phyloP scores from a whole-genome alignment of 2,797 vertebrate genomes.

The Dipus sagitta region DNA sequence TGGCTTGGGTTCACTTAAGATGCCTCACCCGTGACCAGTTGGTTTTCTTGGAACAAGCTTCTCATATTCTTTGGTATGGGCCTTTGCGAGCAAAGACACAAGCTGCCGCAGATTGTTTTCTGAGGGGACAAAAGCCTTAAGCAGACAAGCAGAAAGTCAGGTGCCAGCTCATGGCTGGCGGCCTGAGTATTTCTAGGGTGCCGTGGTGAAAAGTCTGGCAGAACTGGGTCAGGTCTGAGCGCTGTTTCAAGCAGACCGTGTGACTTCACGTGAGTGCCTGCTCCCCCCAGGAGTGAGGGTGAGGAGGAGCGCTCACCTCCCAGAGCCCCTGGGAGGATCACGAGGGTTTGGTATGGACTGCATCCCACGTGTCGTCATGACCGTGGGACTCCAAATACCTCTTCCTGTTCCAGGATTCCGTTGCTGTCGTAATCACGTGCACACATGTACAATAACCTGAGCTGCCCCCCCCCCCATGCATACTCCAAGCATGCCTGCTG shows the following conservation, averaged over 20 bases:
- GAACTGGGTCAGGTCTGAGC: neutral
- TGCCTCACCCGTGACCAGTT: neutral
- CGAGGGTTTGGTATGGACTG: neutral
- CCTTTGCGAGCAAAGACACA: neutral
- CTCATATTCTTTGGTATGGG: neutral
- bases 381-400: too few species aligned
- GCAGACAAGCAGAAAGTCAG: neutral
- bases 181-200: neutral
- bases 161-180: accelerated
- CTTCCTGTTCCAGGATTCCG: too few species aligned
- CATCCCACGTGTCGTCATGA: neutral
- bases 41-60: neutral
- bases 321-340: neutral
- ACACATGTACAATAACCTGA: neutral
- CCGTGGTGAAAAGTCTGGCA: accelerated
- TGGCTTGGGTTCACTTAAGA: neutral
- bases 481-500: neutral
- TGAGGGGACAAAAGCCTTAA: neutral
- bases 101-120: neutral
- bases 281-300: neutral
- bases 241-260: accelerated
- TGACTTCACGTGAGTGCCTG: neutral
- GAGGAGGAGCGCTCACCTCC: neutral
- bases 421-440: neutral
- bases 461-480: neutral